These are phyloP conservation scores for Atrina japonica DNA, from an alignment of 2,888 invertebrate genomes.

Conservation along the genomic window DNA sequence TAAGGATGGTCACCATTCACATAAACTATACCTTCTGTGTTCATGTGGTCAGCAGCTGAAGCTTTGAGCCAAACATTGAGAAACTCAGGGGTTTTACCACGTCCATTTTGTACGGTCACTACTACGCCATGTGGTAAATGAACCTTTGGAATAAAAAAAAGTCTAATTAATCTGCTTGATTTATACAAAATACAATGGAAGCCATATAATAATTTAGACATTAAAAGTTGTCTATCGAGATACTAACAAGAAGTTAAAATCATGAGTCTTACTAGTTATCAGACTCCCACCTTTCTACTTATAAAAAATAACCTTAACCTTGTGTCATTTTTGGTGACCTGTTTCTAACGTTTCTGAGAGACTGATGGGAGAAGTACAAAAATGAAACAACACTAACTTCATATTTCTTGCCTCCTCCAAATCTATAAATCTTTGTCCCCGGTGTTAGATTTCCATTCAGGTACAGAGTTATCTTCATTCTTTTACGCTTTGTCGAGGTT, in stretches of 20 bases:
- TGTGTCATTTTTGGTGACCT: too few species aligned
- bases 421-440: conserved; percentile 36
- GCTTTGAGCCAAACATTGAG: conserved; percentile 60
- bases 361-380: not conserved
- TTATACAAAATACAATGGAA: too few species aligned
- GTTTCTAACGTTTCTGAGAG: too few species aligned
- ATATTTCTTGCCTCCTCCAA: conserved; percentile 44
- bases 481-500: conserved; percentile 8
- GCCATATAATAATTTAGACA: too few species aligned
- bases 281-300: too few species aligned
- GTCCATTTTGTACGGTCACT: conserved; percentile 47
- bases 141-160: conserved; percentile 54
- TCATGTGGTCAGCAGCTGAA: conserved; percentile 56
- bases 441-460: conserved; percentile 42
- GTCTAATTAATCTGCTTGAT: too few species aligned
- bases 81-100: conserved; percentile 39
- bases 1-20: not conserved
- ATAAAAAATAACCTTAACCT: too few species aligned
- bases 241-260: too few species aligned
- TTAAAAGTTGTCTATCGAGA: too few species aligned
- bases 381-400: conserved; percentile 22
- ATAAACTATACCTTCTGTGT: conserved; percentile 51
- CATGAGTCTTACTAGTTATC: too few species aligned
- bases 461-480: conserved; percentile 33
- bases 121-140: conserved; percentile 56